Percentiles rank a stretch among this genome's conserved stretches.
Conservation (phyloP, 1,140 invertebrate genomes). For the Chrysomallon squamiferum region DNA sequence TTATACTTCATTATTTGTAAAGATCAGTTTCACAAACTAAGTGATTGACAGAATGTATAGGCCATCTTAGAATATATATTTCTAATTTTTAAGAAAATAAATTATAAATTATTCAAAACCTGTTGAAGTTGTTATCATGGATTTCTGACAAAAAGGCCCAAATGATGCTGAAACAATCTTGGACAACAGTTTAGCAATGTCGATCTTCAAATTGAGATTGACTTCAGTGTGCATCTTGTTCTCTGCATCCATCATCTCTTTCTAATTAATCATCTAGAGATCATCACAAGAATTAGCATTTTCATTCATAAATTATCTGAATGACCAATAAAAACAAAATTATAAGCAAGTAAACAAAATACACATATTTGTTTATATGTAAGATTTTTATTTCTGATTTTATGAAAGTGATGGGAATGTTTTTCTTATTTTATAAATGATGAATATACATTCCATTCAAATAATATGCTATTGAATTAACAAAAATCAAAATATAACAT, state of each 20-base stretch:
- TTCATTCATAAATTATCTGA: neutral
- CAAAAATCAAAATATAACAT: neutral
- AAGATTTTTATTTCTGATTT: neutral
- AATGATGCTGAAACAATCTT: conserved; percentile 22
- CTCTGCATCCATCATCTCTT: neutral
- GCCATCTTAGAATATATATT: too few species aligned
- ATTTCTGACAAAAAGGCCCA: conserved; percentile 25
- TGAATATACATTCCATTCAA: neutral
- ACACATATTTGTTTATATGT: too few species aligned
- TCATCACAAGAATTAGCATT: too few species aligned
- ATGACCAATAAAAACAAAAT: too few species aligned
- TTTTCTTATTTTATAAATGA: neutral
- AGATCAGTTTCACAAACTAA: too few species aligned
- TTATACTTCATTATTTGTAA: too few species aligned
- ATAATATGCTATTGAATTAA: neutral
- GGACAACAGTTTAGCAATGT: conserved; percentile 9
- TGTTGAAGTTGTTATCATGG: conserved; percentile 21
- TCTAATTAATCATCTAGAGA: too few species aligned
- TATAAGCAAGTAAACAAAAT: too few species aligned
- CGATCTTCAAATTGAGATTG: neutral
- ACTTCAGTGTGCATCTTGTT: neutral
- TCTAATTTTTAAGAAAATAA: too few species aligned
- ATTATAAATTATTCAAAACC: too few species aligned
- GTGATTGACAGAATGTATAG: too few species aligned
- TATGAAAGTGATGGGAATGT: neutral